Base-by-base conservation (phyloP, 1,140 invertebrate genomes). In the Ostrea edulis region DNA sequence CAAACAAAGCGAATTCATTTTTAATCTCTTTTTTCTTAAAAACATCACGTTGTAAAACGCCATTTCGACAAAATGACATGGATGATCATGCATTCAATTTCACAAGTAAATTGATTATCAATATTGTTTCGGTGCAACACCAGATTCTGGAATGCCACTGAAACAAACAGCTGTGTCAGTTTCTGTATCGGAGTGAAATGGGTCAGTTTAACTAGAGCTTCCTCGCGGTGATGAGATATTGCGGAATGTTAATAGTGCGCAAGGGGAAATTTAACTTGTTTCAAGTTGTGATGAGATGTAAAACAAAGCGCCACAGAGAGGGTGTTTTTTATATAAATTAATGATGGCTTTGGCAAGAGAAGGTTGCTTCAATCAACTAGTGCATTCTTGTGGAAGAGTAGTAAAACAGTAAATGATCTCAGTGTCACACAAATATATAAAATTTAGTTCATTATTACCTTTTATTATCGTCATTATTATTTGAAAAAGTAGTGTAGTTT, bases 161-260 rank as follows among this genome's bases (percentile, higher is more conserved):
- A 62, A 62, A 62, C 55, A 20, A 20, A n/a, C 55, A 62, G 55
- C 55, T 20, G 55, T 62, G 17, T 62, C 17, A 17, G 55, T 20
- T 62, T 7, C 17, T 62, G 55, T 62, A 62, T 62, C 17, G 5
- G 8, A 77, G 4, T 77, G 25, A 77, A 77, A 77, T 77, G 25
- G 68, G 68, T 77, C 68, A 77, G 68, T 77, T 20, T 29, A 77
- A 62, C 11, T 14, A 77, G 68, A 29, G 22, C 25, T 9, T 29
- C 68, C 9, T 77, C 68, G 2, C 1, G 25, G 2, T 14, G 25
- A 25, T 14, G 8, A 5, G 68, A 11, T 77, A 25, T 77, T 14
- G 68, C 5, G 68, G 68, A 77, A 77, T 77, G 68, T 77, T 77
- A 35, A 29, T 17, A 77, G 25, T 77, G 68, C 68, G 68, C 17